phyloP scores from a whole-genome alignment of 35 echinoderm and acorn worm genomes.

The Apostichopus parvimensis region DNA sequence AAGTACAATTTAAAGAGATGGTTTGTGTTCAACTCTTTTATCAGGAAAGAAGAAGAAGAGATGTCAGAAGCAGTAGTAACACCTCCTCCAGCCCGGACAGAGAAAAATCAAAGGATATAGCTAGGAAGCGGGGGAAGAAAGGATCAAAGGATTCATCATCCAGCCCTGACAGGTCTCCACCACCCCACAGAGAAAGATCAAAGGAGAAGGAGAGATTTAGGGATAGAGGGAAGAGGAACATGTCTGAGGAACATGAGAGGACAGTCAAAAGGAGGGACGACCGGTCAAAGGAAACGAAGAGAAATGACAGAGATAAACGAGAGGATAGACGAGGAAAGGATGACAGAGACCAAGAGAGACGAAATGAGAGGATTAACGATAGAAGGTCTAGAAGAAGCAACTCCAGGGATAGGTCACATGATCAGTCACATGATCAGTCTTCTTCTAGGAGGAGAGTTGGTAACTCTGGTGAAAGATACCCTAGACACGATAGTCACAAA shows the following conservation, averaged over 20 bases:
- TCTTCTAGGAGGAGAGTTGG: neutral
- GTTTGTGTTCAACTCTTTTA: neutral
- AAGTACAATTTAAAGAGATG: neutral
- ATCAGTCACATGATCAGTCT: neutral
- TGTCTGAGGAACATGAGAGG: constrained; percentile 8
- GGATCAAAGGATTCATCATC: neutral
- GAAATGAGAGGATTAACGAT: constrained; percentile 27
- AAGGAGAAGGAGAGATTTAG: neutral
- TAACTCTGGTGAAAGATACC: neutral
- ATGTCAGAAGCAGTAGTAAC: neutral
- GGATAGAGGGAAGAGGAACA: neutral
- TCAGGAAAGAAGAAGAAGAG: neutral
- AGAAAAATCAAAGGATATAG: neutral
- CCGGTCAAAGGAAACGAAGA: constrained; percentile 3
- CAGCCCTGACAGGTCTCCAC: neutral
- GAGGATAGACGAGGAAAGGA: constrained; percentile 17
- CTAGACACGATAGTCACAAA: neutral
- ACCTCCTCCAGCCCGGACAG: neutral
- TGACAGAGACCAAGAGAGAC: constrained; percentile 42
- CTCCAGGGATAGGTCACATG: neutral
- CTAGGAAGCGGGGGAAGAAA: no score
- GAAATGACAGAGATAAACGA: neutral
- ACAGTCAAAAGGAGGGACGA: neutral
- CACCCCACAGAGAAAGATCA: neutral
- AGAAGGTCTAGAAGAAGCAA: constrained; percentile 13